These are phyloP conservation scores for Brachyptera risi DNA, from an alignment of 2,888 invertebrate species.

Conservation along the genomic window DNA sequence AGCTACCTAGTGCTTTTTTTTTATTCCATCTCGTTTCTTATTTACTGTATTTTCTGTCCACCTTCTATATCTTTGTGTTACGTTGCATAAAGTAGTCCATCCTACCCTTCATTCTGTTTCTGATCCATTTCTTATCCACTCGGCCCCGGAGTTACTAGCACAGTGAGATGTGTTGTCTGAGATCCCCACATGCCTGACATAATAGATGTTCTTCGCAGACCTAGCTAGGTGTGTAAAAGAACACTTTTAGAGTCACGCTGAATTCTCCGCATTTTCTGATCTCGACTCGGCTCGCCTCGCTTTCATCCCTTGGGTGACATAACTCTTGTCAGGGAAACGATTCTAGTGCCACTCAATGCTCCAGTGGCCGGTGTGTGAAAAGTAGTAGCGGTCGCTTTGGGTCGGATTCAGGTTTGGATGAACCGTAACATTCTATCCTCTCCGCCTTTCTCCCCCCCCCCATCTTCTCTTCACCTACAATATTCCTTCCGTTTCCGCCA, in stretches of 20 bases:
- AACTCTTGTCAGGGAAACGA: conserved; percentile 29
- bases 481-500: conserved; percentile 5
- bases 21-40: conserved; percentile 10
- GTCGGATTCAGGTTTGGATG: conserved; percentile 16
- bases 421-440: conserved; percentile 15
- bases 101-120: conserved; percentile 19
- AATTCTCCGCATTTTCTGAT: conserved; percentile 26
- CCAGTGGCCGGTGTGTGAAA: conserved; percentile 28
- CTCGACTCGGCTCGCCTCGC: conserved; percentile 12
- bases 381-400: conserved; percentile 27
- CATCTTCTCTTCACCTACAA: neutral
- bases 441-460: neutral
- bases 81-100: conserved; percentile 2
- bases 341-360: conserved; percentile 30
- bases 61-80: neutral
- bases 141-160: neutral
- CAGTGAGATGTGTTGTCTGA: no score
- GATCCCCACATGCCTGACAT: conserved; percentile 15
- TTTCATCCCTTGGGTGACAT: conserved; percentile 25
- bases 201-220: conserved; percentile 14
- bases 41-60: conserved; percentile 8
- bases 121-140: conserved; percentile 22
- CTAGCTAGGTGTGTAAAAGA: conserved; percentile 21
- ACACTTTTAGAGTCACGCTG: conserved; percentile 16
- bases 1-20: neutral